Evolutionary conservation across 2,888 invertebrate species (phyloP).

Genomic region (Augiades crinisus): DNA sequence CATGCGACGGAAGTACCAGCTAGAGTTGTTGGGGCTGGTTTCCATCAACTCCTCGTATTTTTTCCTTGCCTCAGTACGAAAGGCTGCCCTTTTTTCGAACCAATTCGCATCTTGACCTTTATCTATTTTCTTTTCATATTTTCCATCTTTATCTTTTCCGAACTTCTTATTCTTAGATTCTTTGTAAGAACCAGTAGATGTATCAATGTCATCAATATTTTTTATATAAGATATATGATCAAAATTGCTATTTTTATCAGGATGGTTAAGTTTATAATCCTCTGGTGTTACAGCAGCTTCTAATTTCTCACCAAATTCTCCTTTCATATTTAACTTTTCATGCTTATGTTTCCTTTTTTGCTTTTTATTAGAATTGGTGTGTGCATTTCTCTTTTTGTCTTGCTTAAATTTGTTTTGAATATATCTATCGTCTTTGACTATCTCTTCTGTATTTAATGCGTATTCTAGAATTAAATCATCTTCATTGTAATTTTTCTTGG

Average conservation of each 20-base stretch:
- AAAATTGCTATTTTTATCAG: slow-evolving; percentile 41
- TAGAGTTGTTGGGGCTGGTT: slow-evolving; percentile 54
- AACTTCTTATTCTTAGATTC: slow-evolving; percentile 31
- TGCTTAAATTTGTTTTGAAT: slow-evolving; percentile 51
- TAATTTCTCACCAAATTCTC: slow-evolving; percentile 61
- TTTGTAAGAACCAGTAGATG: slow-evolving; percentile 35
- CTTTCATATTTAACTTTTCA: slow-evolving; percentile 73
- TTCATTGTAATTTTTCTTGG: slow-evolving; percentile 49
- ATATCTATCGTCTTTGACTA: slow-evolving; percentile 68
- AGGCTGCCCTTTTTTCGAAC: slow-evolving; percentile 60
- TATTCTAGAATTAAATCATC: slow-evolving; percentile 40
- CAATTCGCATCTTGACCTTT: slow-evolving; percentile 41
- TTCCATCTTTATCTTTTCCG: slow-evolving; percentile 40
- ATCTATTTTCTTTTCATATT: slow-evolving; percentile 28
- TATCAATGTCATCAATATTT: slow-evolving; percentile 41
- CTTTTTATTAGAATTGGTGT: slow-evolving; percentile 61
- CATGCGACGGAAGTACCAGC: slow-evolving; percentile 76
- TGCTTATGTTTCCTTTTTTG: slow-evolving; percentile 69
- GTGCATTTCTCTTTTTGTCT: slow-evolving; percentile 61
- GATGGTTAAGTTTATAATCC: slow-evolving; percentile 42
- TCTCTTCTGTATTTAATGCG: slow-evolving; percentile 56
- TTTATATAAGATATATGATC: slow-evolving; percentile 38
- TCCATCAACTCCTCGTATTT: slow-evolving; percentile 60
- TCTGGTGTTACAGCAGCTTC: slow-evolving; percentile 52
- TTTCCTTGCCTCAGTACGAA: slow-evolving; percentile 62